Conservation (phyloP, 2,113 vertebrate species). For the Poecile atricapillus region DNA sequence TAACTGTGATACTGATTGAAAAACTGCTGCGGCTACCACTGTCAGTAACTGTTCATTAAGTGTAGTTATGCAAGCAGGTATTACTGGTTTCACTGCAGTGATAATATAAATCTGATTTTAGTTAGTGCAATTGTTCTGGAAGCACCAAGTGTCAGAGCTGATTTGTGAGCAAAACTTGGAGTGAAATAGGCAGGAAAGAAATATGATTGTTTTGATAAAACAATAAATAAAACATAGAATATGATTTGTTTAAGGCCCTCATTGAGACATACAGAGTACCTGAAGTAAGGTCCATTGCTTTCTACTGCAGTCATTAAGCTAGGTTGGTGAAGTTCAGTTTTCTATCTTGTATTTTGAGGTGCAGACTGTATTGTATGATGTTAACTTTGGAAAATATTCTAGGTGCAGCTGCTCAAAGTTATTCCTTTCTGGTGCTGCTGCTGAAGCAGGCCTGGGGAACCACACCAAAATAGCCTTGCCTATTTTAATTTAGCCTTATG, state of each 20-base stretch:
- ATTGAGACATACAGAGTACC: not conserved
- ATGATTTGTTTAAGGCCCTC: not conserved
- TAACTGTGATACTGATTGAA: not conserved
- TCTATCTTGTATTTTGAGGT: not conserved
- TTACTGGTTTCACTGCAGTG: not conserved
- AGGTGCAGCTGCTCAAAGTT: not conserved
- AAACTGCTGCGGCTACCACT: not conserved
- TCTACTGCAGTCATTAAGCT: not conserved
- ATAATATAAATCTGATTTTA: not conserved
- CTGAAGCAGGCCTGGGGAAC: not conserved
- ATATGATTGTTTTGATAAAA: not conserved
- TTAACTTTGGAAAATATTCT: not conserved
- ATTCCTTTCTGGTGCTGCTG: not conserved
- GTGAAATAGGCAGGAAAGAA: not conserved
- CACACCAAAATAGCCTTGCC: accelerated
- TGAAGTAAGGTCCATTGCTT: not conserved
- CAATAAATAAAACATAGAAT: too few species aligned
- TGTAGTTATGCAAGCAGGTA: not conserved
- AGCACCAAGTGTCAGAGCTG: not conserved
- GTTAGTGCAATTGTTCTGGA: not conserved
- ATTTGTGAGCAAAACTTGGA: not conserved
- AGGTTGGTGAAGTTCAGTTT: not conserved
- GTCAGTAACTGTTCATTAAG: not conserved
- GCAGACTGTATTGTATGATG: not conserved
- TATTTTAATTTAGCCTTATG: not conserved